Evolutionary conservation across 1,140 invertebrate species (phyloP), one percentile per base, ranked within the genome.

Genomic region (Bombus picipes): DNA sequence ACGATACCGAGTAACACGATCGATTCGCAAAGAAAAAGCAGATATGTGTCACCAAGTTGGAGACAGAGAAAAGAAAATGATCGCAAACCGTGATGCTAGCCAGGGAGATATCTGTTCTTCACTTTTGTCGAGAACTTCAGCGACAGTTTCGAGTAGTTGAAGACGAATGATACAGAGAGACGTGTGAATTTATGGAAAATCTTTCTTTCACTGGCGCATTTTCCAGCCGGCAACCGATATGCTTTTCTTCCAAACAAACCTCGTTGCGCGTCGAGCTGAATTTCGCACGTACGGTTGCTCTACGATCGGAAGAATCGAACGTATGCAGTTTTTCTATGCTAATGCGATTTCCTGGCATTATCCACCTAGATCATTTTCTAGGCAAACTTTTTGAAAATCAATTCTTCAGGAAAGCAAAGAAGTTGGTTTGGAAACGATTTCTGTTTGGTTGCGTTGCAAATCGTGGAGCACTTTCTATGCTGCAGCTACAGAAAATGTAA

Each of bases 151-250:
- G 41, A 71, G 43, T 32, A 71, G 78, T 57, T 10, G 59, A 71
- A 71, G 72, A 66, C 25, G 32, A 74, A 75, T 53, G 72, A 66
- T 39, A 74, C 41, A 28, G 15, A 34, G 9, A 41, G 9, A n/a
- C 39, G 15, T 34, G 57, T 53, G 59, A 76, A 83, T 76, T 75
- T 76, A 83, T 83, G 57, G 39, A 53, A 82, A 66, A 62, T 65
- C 78, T 83, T 75, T 76, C 81, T 18, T 28, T 39, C 22, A 22
- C 9, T 2, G 59, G 15, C 22, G 34, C 77, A 18, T 68, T 59
- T 76, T 9, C 25, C 74, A 57, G 15, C 25, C 53, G 32, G 4
- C 12, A n/a, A 43, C 22, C n/a, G 6, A 66, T 15, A 68, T 22
- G 65, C 9, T 79, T 79, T 37, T 57, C 78, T 28, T 39, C 12